Conservation (phyloP, 1,140 invertebrate species). For the Diachasma alloeum region DNA sequence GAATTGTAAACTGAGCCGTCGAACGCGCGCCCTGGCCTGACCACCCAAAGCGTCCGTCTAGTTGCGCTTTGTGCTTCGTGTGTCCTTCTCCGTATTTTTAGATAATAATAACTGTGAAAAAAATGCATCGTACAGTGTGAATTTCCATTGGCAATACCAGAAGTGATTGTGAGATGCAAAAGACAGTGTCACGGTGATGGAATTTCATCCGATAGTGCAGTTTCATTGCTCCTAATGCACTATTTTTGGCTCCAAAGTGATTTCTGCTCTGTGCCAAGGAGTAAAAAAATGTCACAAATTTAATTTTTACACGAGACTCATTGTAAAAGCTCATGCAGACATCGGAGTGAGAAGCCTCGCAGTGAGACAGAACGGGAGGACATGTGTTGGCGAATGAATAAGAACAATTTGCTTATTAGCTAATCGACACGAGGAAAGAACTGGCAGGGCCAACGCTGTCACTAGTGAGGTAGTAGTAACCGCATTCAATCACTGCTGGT, state of each 20-base stretch:
- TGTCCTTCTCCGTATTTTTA: conserved; percentile 17
- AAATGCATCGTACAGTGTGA: neutral
- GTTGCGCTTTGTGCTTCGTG: conserved; percentile 25
- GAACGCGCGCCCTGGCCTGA: neutral
- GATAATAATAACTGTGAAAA: conserved; percentile 16
- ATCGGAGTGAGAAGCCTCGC: neutral
- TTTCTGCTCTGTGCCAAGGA: neutral
- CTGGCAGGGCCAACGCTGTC: no score
- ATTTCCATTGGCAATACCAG: neutral
- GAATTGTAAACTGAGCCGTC: neutral
- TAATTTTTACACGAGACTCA: neutral
- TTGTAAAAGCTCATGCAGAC: neutral
- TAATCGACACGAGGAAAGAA: conserved; percentile 40
- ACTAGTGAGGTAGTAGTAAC: no score
- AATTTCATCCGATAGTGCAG: neutral
- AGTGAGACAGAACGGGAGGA: conserved; percentile 26
- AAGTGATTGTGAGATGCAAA: neutral
- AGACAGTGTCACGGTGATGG: neutral
- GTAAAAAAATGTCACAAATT: neutral
- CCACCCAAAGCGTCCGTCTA: conserved; percentile 23
- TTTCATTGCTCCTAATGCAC: neutral
- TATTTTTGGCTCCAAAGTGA: neutral
- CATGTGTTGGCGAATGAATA: conserved; percentile 56
- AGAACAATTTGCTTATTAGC: conserved; percentile 57
- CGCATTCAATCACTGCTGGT: no score